phyloP scores from a whole-genome alignment of 2,888 invertebrate genomes.

The Drosophila flavopinicola region DNA sequence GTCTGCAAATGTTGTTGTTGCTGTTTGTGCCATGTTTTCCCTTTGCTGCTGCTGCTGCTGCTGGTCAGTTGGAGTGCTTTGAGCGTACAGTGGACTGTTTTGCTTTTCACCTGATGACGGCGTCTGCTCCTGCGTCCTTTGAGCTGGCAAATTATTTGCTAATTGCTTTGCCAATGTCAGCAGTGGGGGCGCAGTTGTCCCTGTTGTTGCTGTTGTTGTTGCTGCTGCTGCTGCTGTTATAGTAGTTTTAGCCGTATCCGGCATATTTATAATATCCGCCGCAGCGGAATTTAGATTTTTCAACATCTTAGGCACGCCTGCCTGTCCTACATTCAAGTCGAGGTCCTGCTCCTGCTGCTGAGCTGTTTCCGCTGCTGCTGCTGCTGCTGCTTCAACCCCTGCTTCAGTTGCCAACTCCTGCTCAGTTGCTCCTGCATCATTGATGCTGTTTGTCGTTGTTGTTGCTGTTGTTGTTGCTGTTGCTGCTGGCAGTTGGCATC shows the following conservation, averaged over 20 bases:
- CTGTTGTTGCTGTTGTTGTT: conserved; percentile 20
- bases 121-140: conserved; percentile 36
- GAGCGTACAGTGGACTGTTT: conserved; percentile 38
- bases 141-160: conserved; percentile 72
- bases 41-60: no score
- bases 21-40: conserved; percentile 36
- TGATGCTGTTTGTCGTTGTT: conserved; percentile 45
- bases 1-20: conserved; percentile 31
- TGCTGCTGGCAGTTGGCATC: conserved; percentile 52
- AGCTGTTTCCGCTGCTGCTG: conserved; percentile 43
- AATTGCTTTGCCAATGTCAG: conserved; percentile 62
- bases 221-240: conserved; percentile 20
- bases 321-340: conserved; percentile 23
- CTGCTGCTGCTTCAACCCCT: conserved; percentile 14
- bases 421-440: conserved; percentile 46
- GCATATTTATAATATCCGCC: conserved; percentile 76
- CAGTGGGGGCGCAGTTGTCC: conserved; percentile 21
- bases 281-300: conserved; percentile 72
- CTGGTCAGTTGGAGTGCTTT: conserved; percentile 58
- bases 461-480: conserved; percentile 43
- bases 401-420: conserved; percentile 23
- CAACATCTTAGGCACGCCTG: conserved; percentile 58
- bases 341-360: conserved; percentile 21
- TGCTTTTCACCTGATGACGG: conserved; percentile 67
- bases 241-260: conserved; percentile 52